These are phyloP conservation scores for Dynastes tityus DNA, from an alignment of 2,888 invertebrate genomes.

Conservation along the genomic window DNA sequence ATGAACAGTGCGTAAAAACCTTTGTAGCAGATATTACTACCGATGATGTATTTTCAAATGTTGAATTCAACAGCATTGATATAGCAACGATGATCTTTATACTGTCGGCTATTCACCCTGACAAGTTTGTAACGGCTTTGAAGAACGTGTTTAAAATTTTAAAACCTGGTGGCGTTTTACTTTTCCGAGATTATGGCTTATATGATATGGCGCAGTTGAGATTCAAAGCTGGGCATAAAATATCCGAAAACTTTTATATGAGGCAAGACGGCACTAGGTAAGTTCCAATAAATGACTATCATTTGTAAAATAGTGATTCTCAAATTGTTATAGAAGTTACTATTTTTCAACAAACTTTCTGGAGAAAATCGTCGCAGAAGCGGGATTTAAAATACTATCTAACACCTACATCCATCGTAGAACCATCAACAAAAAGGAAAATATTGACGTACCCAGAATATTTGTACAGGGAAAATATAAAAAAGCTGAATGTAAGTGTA, in stretches of 20 bases:
- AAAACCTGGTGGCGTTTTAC: constrained; percentile 83
- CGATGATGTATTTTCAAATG: constrained; percentile 76
- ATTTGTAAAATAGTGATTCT: no score
- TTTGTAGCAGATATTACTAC: constrained; percentile 91
- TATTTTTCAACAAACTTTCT: constrained; percentile 86
- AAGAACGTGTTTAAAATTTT: constrained; percentile 79
- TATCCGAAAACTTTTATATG: constrained; percentile 94
- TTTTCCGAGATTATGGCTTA: constrained; percentile 95
- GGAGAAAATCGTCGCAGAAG: constrained; percentile 75
- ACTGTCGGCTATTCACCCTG: constrained; percentile 93
- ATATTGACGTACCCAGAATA: constrained; percentile 90
- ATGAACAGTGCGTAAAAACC: constrained; percentile 78
- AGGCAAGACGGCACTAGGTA: constrained; percentile 96
- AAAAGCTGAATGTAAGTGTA: constrained; percentile 67
- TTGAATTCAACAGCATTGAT: constrained; percentile 76
- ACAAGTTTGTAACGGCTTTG: constrained; percentile 80
- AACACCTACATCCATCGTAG: constrained; percentile 89
- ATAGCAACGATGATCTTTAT: constrained; percentile 95
- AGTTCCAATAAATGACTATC: constrained; percentile 42
- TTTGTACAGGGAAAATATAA: constrained; percentile 93
- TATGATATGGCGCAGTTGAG: constrained; percentile 97
- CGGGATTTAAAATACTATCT: constrained; percentile 80
- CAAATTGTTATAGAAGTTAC: constrained; percentile 69
- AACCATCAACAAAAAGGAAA: constrained; percentile 94
- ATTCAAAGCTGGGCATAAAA: constrained; percentile 94